Base-by-base conservation (phyloP, 2,113 vertebrate species). In the Rissa tridactyla region DNA sequence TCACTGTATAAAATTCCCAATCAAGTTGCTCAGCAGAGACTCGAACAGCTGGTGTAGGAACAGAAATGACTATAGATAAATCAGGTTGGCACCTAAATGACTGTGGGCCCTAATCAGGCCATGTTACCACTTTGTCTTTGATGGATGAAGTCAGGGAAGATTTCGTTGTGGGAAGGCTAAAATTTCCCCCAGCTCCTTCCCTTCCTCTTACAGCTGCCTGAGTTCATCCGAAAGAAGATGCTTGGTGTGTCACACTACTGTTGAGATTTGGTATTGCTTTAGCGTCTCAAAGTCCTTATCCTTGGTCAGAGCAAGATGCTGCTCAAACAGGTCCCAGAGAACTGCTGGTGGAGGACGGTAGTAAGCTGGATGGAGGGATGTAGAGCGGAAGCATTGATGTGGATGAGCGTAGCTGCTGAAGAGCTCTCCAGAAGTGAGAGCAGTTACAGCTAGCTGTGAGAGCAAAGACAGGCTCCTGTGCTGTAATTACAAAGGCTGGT, bases 21-120 rank as follows among this genome's bases (percentile, higher is more conserved):
- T 76, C 42, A 65, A 32, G 82, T 82, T 87, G 49, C 61, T 44
- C 32, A 69, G 89, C 65, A 85, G 89, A 91, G 84, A 36, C 30
- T 26, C 85, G 57, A 87, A 54, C 62, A 80, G 71, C 54, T 80
- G 62, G 10, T 60, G 2, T 40, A 64, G 40, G 75, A 93, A 36
- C 49, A 69, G 64, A 92, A 83, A 88, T 93, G 25, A 5, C 34
- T 46, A 8, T 9, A 47, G 71, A 57, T 90, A 69, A 77, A 88
- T 83, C 71, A 92, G n/a, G 16, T 36, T 69, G 58, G 40, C 49
- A 82, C 42, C 46, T 77, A 72, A 88, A 69, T 70, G 27, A 36
- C 5, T 90, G 49, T 69, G 77, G n/a, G 46, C n/a, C 62, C n/a
- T 21, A 55, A 47, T 78, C 20, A 70, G 27, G 42, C n/a, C 12